Evolutionary conservation across 2,797 vertebrate species (phyloP), one percentile per base, ranked within the genome.

Genomic region (Enteromius viviparus): DNA sequence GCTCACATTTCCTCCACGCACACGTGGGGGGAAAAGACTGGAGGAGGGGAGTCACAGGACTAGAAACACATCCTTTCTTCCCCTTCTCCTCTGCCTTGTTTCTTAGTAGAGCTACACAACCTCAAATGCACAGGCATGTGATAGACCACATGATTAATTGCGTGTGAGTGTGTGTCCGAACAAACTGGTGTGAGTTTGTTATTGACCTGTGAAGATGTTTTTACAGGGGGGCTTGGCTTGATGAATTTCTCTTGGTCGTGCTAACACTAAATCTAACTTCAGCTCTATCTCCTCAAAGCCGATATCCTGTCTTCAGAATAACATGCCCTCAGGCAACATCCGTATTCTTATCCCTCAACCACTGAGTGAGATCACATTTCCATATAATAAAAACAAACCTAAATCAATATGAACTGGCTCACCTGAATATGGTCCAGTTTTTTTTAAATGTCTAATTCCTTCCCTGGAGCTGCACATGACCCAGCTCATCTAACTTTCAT

Each of bases 1-100:
- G 87, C 84, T 89, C 88, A 89, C 84, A 78, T 88, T 88, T 88
- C 87, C 85, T 87, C 80, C 82, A 78, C 49, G n/a, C 62, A 82
- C 72, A 53, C 64, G 76, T 82, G 86, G 79, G 85, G 85, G 87
- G 78, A 47, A 74, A 37, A 58, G 40, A 82, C 76, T 64, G 51
- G 78, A 53, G 62, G 75, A 72, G 71, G 77, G 66, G 60, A 42
- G 66, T 82, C 69, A 49, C 64, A 84, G 78, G 85, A 88, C 80
- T 76, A 82, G 84, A 86, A 87, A 84, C 86, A 87, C 79, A 84
- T 87, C 85, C 85, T 75, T 85, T 85, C 80, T 80, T 87, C 84
- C 84, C 80, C 84, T 60, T 86, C 71, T 84, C 64, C 75, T 87
- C 29, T 47, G 34, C 29, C 62, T 84, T 66, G 53, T 64, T 82